Evolutionary conservation across 2,113 vertebrate species (phyloP).

Genomic region (Osmerus mordax): DNA sequence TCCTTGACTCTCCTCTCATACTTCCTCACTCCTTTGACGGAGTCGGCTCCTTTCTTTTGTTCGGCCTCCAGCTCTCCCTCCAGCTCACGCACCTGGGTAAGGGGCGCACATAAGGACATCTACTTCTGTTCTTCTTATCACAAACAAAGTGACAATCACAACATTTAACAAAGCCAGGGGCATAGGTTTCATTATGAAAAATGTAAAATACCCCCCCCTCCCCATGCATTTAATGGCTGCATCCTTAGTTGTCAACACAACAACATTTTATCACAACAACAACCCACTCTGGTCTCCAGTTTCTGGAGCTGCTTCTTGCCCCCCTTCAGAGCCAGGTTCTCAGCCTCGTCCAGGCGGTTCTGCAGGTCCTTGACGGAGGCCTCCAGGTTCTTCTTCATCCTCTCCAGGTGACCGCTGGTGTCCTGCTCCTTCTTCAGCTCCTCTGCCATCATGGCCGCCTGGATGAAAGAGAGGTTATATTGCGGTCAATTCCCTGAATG

Average conservation of each 20-base stretch:
- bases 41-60: constrained; percentile 75
- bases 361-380: constrained; percentile 78
- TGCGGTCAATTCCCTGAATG: no score
- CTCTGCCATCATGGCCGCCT: constrained; percentile 60
- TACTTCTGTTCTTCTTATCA: no score
- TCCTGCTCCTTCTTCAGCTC: constrained; percentile 71
- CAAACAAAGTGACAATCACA: no score
- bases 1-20: constrained; percentile 84
- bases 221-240: no score
- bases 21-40: constrained; percentile 78
- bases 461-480: background rate
- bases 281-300: constrained; percentile 74
- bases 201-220: no score
- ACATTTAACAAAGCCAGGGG: background rate
- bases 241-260: no score
- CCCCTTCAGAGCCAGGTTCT: constrained; percentile 77
- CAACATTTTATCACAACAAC: no score
- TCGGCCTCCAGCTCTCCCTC: constrained; percentile 80
- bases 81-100: constrained; percentile 77
- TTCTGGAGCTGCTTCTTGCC: constrained; percentile 83
- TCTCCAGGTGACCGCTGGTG: constrained; percentile 67
- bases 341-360: constrained; percentile 71
- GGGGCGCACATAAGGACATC: background rate
- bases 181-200: no score
- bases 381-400: constrained; percentile 75